Evolutionary conservation across 2,888 invertebrate genomes (phyloP), one percentile per base, ranked within the genome.

Genomic region (Acanthosepion lycidas): DNA sequence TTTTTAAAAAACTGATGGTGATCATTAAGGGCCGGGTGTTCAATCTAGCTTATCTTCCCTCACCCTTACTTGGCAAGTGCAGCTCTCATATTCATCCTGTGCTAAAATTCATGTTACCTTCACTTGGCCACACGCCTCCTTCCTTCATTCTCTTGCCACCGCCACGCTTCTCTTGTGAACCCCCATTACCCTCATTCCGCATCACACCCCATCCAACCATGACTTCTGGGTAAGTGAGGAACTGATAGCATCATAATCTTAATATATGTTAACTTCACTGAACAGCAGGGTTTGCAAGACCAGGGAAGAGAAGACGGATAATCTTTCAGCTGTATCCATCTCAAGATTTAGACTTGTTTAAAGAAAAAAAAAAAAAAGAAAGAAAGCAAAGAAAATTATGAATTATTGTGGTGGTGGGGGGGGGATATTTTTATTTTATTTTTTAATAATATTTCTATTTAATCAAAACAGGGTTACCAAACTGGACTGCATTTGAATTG

Each of bases 161-260:
- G 64, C 64, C 64, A 78, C 78, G 23, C 78, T 78, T 78, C 78
- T 78, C n/a, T 33, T 23, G 59, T 78, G 78, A 78, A 18, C 0
- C 78, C n/a, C 12, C n/a, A 15, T 15, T 15, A 78, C 59, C 59
- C 15, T 51, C 64, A 64, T 64, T 64, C 64, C 6, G 64, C 28
- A 26, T 64, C 64, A 0, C n/a, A 33, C n/a, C n/a, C 78, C 78
- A 64, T 28, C 26, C 8, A 9, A 78, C 78, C 78, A 78, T 78
- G 78, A 78, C n/a, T 78, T 78, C n/a, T n/a, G n/a, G n/a, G 78
- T 78, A n/a, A 78, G 78, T 78, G 78, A 78, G 15, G 78, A 78
- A 12, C 78, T 78, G 78, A 78, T 78, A 78, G 78, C 78, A n/a
- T 78, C 78, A 78, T n/a, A 33, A 78, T 78, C 78, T 78, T 78